Conservation (phyloP, 2,113 vertebrate species). For the Cyanocitta stelleri region DNA sequence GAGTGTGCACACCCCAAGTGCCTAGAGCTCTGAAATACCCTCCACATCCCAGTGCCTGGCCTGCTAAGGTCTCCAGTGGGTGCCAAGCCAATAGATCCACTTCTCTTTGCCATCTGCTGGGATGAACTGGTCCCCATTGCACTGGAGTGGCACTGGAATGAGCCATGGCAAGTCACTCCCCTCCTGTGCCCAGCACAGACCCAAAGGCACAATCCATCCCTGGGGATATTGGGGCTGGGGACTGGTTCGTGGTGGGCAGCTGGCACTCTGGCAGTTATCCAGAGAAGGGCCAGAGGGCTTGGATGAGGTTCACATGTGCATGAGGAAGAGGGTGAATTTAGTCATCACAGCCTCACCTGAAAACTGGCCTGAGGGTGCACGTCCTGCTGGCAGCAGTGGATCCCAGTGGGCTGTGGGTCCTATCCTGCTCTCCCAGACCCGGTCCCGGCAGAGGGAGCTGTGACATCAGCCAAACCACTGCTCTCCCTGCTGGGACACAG, state of each 20-base stretch:
- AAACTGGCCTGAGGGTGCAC: accelerated
- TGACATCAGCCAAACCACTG: background rate
- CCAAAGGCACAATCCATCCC: background rate
- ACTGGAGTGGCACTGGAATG: background rate
- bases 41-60: background rate
- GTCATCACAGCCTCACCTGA: background rate
- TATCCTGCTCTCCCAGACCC: background rate
- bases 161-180: background rate
- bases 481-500: background rate
- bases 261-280: accelerated
- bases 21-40: background rate
- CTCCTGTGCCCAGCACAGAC: background rate
- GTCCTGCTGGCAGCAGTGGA: background rate
- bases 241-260: background rate
- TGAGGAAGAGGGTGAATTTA: background rate
- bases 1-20: background rate
- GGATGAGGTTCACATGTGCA: background rate
- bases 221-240: accelerated
- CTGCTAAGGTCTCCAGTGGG: background rate
- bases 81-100: background rate
- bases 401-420: background rate
- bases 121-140: background rate
- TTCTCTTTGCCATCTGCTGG: background rate
- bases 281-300: background rate
- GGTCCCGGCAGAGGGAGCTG: constrained; percentile 51